Base-by-base conservation (phyloP, 2,888 invertebrate genomes). In the Cosmorhoe ocellata region DNA sequence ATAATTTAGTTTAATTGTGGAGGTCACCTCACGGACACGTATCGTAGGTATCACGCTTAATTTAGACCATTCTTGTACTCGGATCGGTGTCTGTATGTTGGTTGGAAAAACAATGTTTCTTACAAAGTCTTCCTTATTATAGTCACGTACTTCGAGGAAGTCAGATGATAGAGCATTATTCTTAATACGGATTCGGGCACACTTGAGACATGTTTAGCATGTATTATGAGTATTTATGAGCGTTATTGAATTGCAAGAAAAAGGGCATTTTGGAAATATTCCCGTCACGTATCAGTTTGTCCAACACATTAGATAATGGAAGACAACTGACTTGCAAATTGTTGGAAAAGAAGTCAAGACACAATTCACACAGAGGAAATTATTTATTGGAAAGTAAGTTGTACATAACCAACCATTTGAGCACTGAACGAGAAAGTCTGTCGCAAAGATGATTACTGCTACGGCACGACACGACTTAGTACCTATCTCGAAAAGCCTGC, bases 351-450 rank as follows among this genome's bases (percentile, higher is more conserved):
- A 38, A 51, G 41, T n/a, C 36, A 27, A 33, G 61, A 50, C 56
- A 61, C 44, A 42, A 46, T 61, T 54, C 44, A 63, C 53, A 63
- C 58, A 61, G 64, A 61, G 54, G 30, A 44, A 58, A 64, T 59
- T 57, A 66, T 64, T 61, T 64, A 61, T 71, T 71, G 63, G 73
- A 74, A 75, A 76, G 74, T 72, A 66, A 66, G 69, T 66, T 64
- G 63, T 62, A 66, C 69, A 66, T 71, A 70, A 78, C 69, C 58
- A 64, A 61, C 61, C 58, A 64, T 38, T 43, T 47, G 30, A 43
- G 30, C 30, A 47, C 33, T 52, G 38, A 43, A 47, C 7, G 32
- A 46, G 51, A 51, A 51, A 51, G 46, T 41, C 28, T 37, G 32
- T 42, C 37, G 33, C 41, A 14, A 41, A 51, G 46, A 46, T 42